Evolutionary conservation across 2,113 vertebrate genomes (phyloP).

Genomic region (rabbit (Oryctolagus cuniculus)): mOryCun1.1 NC_091443.1:82582001-82582500

Average conservation of each 20-base stretch:
- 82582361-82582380: background rate
- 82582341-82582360: no score
- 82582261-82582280: background rate
- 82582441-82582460: background rate
- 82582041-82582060: conserved; percentile 2
- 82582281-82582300: background rate
- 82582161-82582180: background rate
- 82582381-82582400: background rate
- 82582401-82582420: background rate
- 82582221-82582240: background rate
- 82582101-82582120: background rate
- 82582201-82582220: conserved; percentile 14
- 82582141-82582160: background rate
- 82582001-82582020: background rate
- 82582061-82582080: background rate
- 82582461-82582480: background rate
- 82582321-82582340: background rate
- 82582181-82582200: background rate
- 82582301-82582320: background rate
- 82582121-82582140: background rate
- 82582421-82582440: background rate
- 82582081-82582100: background rate
- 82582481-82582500: background rate
- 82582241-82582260: background rate
- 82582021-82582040: conserved; percentile 10